Base-by-base conservation (phyloP, 1,140 invertebrate genomes). In the Trichonephila clavata region DNA sequence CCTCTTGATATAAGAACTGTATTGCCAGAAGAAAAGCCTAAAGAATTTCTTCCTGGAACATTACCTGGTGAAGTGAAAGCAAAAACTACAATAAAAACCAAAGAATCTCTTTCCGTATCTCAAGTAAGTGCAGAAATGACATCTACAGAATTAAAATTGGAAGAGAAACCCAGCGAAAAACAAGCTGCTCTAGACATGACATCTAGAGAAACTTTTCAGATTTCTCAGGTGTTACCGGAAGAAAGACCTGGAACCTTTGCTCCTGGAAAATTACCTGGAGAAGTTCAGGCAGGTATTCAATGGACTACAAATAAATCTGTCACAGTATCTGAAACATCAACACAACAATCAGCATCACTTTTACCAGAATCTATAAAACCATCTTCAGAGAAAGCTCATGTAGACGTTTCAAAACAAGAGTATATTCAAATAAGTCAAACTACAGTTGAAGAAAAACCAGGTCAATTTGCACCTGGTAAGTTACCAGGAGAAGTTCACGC, bases 401-500 rank as follows among this genome's bases (percentile, higher is more conserved):
- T 94, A 21, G 94, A 43, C 21, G 24, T 94, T 77, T 80, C 90
- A 32, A 71, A 81, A 20, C 63, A 77, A 68, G 94, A 94, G 77
- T 61, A 83, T 59, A 43, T 94, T 24, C 80, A 93, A 90, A 21
- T 94, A 39, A 90, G 71, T 39, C 86, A 94, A 90, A 93, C 86
- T 18, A 90, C 80, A 18, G 10, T 83, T 61, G 94, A 93, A 86
- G 94, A 94, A 81, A 94, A 90, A 27, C 86, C 91, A n/a, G 91
- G 87, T 1, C 27, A 77, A n/a, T 94, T 94, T 91, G 94, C 81
- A 24, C 88, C 94, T 61, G 92, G 94, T 27, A 89, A 88, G 92
- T 24, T 94, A 57, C 94, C 94, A 27, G 94, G 94, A 57, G 87
- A 94, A 60, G 94, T 94, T 63, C 93, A 94, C 43, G 94, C 94